Evolutionary conservation across 1,140 invertebrate species (phyloP).

Genomic region (Caenorhabditis latens): DNA sequence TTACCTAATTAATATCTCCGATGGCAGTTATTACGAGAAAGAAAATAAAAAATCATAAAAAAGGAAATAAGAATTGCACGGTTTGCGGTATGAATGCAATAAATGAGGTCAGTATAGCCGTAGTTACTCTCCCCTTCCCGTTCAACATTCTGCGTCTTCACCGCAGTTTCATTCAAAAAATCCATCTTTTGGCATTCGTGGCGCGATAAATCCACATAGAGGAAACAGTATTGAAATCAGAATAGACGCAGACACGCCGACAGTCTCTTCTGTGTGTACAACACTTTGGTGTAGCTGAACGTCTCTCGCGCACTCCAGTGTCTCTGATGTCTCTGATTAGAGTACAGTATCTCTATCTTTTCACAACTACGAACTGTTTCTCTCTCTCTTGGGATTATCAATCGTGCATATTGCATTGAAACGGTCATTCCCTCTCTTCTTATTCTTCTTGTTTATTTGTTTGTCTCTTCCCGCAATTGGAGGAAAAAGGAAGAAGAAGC

Average conservation of each 20-base stretch:
- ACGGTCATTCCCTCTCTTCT: background rate
- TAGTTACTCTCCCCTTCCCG: background rate
- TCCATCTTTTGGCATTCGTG: constrained; percentile 28
- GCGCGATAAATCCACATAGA: constrained; percentile 48
- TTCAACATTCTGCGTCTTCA: constrained; percentile 34
- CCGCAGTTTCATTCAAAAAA: constrained; percentile 20
- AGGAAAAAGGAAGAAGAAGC: background rate
- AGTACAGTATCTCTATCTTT: background rate
- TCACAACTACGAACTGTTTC: constrained; percentile 16
- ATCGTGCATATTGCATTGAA: constrained; percentile 25
- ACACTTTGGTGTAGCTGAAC: constrained; percentile 53
- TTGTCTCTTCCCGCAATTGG: constrained; percentile 32
- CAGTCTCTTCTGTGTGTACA: constrained; percentile 48
- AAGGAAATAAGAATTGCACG: constrained; percentile 31
- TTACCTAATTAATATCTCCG: background rate
- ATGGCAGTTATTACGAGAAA: background rate
- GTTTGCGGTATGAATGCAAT: constrained; percentile 51
- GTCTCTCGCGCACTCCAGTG: background rate
- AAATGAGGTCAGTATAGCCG: constrained; percentile 52
- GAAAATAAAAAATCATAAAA: background rate
- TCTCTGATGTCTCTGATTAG: background rate
- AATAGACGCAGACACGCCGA: constrained; percentile 20
- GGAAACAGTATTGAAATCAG: background rate
- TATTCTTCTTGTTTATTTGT: background rate
- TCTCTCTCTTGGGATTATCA: constrained; percentile 19